phyloP scores from a whole-genome alignment of 2,113 vertebrate genomes.

The Amia ocellicauda region DNA sequence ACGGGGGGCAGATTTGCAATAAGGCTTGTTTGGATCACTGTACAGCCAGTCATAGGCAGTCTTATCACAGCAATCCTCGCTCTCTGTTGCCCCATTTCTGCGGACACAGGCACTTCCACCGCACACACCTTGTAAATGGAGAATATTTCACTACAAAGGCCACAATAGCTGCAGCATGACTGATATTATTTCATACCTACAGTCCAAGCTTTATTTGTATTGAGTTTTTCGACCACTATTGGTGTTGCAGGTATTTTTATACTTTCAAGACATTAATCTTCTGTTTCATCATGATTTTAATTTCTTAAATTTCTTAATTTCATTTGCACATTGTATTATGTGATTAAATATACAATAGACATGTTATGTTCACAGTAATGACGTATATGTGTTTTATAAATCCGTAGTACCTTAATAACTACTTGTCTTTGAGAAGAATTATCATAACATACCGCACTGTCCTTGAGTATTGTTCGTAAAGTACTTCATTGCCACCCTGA shows the following conservation, averaged over 20 bases:
- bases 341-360: too few relatives aligned
- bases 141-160: not conserved
- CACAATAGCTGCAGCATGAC: not conserved
- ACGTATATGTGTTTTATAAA: too few relatives aligned
- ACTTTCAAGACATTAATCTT: too few relatives aligned
- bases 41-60: conserved; percentile 58
- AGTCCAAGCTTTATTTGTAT: too few relatives aligned
- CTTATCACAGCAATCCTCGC: conserved; percentile 50
- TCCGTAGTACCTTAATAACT: too few relatives aligned
- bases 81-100: conserved; percentile 43
- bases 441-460: conserved; percentile 69
- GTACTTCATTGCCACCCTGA: conserved; percentile 54
- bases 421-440: too few relatives aligned
- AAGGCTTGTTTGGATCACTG: conserved; percentile 41
- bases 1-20: conserved; percentile 35
- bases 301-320: too few relatives aligned
- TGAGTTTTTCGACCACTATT: too few relatives aligned
- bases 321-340: too few relatives aligned
- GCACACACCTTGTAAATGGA: conserved; percentile 50
- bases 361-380: too few relatives aligned
- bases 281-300: too few relatives aligned
- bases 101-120: conserved; percentile 55
- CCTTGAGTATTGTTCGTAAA: conserved; percentile 62
- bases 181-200: not conserved
- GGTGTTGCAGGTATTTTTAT: too few relatives aligned